phyloP scores from a whole-genome alignment of 2,797 vertebrate species.

The Catharus ustulatus region DNA sequence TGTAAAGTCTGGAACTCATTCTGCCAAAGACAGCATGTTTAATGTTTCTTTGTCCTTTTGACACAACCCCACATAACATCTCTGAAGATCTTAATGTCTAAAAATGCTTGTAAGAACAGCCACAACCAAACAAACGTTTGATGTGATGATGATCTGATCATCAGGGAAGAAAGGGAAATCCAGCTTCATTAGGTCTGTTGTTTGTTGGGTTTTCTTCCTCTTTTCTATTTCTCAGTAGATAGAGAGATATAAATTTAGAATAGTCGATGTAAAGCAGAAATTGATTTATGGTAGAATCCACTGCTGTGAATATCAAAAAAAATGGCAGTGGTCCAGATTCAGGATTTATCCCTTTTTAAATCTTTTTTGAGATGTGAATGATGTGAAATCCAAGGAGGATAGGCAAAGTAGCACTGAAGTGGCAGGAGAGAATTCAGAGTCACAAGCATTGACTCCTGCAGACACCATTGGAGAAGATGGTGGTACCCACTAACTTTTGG shows the following conservation, averaged over 20 bases:
- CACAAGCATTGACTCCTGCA: not conserved
- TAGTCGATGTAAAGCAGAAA: not conserved
- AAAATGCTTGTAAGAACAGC: not conserved
- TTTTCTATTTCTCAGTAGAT: not conserved
- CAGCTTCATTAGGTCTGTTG: not conserved
- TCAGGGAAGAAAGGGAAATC: not conserved
- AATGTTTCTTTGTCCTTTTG: constrained; percentile 18
- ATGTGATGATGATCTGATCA: not conserved
- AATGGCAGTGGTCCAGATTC: not conserved
- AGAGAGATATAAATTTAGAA: not conserved
- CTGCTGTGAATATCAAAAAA: not conserved
- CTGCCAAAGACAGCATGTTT: not conserved
- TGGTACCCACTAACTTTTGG: not conserved
- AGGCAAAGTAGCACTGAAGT: not conserved
- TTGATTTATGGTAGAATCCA: not conserved
- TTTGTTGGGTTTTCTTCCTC: not conserved
- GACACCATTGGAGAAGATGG: not conserved
- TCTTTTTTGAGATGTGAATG: not conserved
- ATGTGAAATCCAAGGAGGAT: not conserved
- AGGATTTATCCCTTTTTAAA: not conserved
- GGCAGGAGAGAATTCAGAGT: not conserved
- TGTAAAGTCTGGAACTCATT: not conserved
- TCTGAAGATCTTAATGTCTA: not conserved
- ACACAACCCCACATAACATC: not conserved
- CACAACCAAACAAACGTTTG: not conserved